phyloP scores from a whole-genome alignment of 2,797 vertebrate genomes.

The Hybognathus amarus region DNA sequence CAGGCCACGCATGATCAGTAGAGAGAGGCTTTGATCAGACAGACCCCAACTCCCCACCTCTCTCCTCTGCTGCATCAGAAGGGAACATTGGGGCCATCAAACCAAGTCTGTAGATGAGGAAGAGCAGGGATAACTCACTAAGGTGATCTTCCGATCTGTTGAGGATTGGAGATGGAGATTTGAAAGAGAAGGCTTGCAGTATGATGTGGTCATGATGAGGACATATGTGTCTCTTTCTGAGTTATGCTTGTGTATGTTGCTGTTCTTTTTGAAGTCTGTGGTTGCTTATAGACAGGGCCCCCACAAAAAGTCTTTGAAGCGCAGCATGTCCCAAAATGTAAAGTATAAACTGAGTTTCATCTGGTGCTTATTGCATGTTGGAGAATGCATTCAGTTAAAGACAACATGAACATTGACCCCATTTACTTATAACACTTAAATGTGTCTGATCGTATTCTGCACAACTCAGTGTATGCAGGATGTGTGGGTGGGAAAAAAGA shows the following conservation, averaged over 20 bases:
- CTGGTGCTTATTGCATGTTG: constrained; percentile 77
- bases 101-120: constrained; percentile 56
- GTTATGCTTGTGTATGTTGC: constrained; percentile 48
- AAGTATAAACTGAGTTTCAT: constrained; percentile 73
- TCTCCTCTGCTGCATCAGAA: constrained; percentile 39
- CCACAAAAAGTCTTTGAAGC: constrained; percentile 74
- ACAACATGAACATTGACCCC: constrained; percentile 5
- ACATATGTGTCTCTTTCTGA: constrained; percentile 29
- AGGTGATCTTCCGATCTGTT: constrained; percentile 5
- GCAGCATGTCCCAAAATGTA: constrained; percentile 75
- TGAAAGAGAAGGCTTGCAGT: background rate
- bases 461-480: background rate
- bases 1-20: constrained; percentile 61
- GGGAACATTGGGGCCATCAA: constrained; percentile 54
- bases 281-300: constrained; percentile 48
- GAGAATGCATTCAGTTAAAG: constrained; percentile 64
- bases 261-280: constrained; percentile 59
- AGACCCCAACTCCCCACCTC: constrained; percentile 17
- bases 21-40: constrained; percentile 64
- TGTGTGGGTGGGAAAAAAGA: background rate
- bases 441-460: background rate
- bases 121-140: constrained; percentile 43
- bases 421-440: background rate
- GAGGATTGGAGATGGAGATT: background rate
- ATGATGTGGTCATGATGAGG: constrained; percentile 13